Evolutionary conservation across 2,113 vertebrate species (phyloP), one percentile per base, ranked within the genome.

Genomic region (Channa argus): DNA sequence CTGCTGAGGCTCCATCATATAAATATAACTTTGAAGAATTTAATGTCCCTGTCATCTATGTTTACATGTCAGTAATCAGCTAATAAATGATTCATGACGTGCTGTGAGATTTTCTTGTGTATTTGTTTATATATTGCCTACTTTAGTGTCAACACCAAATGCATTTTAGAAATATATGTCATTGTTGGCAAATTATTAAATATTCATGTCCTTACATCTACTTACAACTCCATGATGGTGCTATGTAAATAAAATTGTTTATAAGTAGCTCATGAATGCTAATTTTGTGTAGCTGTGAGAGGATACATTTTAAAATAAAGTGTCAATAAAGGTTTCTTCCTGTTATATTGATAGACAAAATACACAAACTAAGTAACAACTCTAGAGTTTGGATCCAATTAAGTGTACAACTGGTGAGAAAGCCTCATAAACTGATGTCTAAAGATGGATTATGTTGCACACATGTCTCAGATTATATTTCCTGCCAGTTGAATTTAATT

Each of bases 401-500:
- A 79, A 47, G 11, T 49, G 67, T 51, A 47, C 58, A 71, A 80
- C 53, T 84, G 78, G 37, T 69, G 71, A 55, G 45, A 77, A 88
- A 83, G 80, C 50, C 67, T 74, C 53, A 59, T 72, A 77, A 86
- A 80, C 52, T 64, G 34, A 44, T 72, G 59, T 68, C 68, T 78
- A 53, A 86, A 75, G 46, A 77, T 10, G 65, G 70, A 75, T 73
- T 59, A 69, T 56, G 52, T 67, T 72, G 50, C 72, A 60, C 77
- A 63, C 72, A 78, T 58, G 74, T 85, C 68, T 60, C 71, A 63
- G 75, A 83, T 86, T 82, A 79, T 59, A 65, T 73, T 79, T 70
- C 74, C 66, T 87, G 71, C 78, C 77, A 80, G 51, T 7, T 74
- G 33, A 77, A 84, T 73, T 74, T 34, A 60, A 76, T 72, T 68